phyloP scores from a whole-genome alignment of 2,113 vertebrate species.

The Setophaga petechia region DNA sequence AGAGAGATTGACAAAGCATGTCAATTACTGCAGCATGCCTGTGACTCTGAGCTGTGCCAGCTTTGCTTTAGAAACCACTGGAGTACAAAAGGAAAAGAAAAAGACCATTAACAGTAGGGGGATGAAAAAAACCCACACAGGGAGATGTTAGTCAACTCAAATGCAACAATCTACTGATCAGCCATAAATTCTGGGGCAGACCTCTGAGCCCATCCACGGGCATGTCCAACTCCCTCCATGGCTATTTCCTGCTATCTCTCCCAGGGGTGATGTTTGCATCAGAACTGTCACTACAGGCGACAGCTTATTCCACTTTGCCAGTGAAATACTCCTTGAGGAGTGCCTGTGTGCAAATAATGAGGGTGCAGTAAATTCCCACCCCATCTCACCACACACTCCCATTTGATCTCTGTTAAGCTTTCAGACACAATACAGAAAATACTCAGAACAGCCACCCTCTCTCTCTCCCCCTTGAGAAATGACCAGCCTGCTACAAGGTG shows the following conservation, averaged over 20 bases:
- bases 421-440: neutral
- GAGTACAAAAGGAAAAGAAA: neutral
- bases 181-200: neutral
- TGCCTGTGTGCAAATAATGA: neutral
- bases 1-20: neutral
- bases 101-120: neutral
- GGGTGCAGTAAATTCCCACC: neutral
- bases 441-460: neutral
- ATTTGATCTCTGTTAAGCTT: neutral
- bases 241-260: neutral
- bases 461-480: neutral
- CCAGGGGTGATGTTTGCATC: neutral
- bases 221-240: neutral
- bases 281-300: neutral
- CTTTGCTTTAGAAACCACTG: neutral
- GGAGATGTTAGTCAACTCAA: neutral
- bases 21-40: neutral
- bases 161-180: neutral
- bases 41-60: neutral
- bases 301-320: neutral
- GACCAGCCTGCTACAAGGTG: neutral
- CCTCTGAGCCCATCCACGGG: neutral
- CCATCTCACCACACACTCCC: neutral
- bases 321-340: conserved; percentile 18
- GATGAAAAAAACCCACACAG: neutral